Evolutionary conservation across 2,888 invertebrate species (phyloP), one percentile per base, ranked within the genome.

Genomic region (Poecilobothrus nobilitatus): DNA sequence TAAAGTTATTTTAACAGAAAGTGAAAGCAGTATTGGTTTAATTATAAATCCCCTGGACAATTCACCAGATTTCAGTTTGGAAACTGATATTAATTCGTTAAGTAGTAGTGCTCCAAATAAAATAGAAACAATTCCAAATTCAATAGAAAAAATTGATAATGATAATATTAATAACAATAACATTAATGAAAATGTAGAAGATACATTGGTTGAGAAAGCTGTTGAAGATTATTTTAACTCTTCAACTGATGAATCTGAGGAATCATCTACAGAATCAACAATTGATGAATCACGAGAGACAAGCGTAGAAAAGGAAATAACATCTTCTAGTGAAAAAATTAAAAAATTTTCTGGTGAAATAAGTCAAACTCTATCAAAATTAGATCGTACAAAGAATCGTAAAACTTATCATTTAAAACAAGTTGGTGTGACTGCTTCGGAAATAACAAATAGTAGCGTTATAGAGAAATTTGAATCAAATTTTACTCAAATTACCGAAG

Each of bases 11-110:
- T 44, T 69, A 22, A 74, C 71, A 22, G 79, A 76, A 66, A 73
- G 71, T 65, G 71, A 76, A 34, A 74, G 73, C 0, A 81, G 83
- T 21, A 85, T 86, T 69, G 86, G 90, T 22, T 86, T 88, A 8
- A 84, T 90, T 63, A 86, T 89, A 68, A 86, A 90, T 64, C 90
- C 90, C 75, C 82, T 90, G 1, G 81, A 81, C 70, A 79, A 77
- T 72, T 77, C 80, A 0, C 76, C 78, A 8, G 82, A 81, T 70
- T 76, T 80, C 69, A 71, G 71, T 2, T 79, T 75, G 0, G 78
- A 79, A 61, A 71, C 76, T 22, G 77, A 78, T 66, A 75, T 77
- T 74, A 70, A 69, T 41, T 68, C 69, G 71, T 62, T 74, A 27
- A 73, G 72, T 65, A 78, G 62, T 67, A 74, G 72, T 70, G 65